Evolutionary conservation across 1,140 invertebrate species (phyloP).

Genomic region (Portunus trituberculatus): DNA sequence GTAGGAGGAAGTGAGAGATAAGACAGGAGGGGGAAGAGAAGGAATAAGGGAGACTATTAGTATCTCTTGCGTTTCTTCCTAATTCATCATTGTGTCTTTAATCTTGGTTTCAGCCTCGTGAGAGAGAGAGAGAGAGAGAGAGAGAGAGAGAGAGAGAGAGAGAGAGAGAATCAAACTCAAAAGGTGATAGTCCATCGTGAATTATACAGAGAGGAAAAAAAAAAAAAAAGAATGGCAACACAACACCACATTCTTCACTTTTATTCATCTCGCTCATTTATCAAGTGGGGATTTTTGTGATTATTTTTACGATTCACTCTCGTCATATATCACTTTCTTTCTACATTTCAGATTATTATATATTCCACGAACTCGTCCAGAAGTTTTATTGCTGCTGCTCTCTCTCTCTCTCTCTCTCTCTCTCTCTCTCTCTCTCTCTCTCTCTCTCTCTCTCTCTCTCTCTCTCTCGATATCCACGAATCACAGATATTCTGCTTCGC

Average conservation of each 20-base stretch:
- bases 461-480: background rate
- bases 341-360: slow-evolving; percentile 26
- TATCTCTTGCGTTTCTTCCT: background rate
- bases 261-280: background rate
- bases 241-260: slow-evolving; percentile 7
- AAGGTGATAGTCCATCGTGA: background rate
- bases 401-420: background rate
- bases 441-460: slow-evolving; percentile 25
- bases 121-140: background rate
- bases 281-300: background rate
- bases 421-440: background rate
- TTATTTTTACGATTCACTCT: no score
- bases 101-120: background rate
- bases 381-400: background rate
- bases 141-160: slow-evolving; percentile 20
- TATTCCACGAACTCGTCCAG: slow-evolving; percentile 3
- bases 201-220: background rate
- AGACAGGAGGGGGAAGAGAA: background rate
- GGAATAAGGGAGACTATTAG: background rate
- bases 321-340: no score
- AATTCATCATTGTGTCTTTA: background rate
- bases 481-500: background rate
- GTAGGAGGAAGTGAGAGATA: background rate
- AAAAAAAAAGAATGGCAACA: background rate
- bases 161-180: background rate